Evolutionary conservation across 1,140 invertebrate species (phyloP).

Genomic region (Drosophila albomicans): DNA sequence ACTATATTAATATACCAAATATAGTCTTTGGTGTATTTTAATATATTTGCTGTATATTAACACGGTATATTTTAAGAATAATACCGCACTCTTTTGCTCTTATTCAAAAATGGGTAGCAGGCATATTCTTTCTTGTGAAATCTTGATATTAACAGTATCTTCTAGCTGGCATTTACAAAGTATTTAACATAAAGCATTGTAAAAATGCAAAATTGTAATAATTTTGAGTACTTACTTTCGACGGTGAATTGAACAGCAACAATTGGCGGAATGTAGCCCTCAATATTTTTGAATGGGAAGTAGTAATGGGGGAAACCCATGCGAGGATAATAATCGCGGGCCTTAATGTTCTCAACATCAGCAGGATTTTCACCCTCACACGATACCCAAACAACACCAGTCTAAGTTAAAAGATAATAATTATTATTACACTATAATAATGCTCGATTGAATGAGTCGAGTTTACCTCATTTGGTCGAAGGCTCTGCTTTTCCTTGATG

Average conservation of each 20-base stretch:
- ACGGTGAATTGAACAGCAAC: slow-evolving; percentile 95
- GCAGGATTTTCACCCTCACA: slow-evolving; percentile 96
- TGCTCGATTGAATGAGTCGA: neutral
- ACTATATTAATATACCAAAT: no score
- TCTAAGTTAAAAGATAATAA: slow-evolving; percentile 81
- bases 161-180: no score
- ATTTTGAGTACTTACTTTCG: slow-evolving; percentile 88
- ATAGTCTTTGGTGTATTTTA: no score
- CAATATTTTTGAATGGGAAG: slow-evolving; percentile 92
- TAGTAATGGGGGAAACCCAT: slow-evolving; percentile 92
- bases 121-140: no score
- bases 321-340: slow-evolving; percentile 92
- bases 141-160: no score
- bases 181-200: no score
- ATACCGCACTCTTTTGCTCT: no score
- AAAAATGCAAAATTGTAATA: neutral
- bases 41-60: no score
- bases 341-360: slow-evolving; percentile 95
- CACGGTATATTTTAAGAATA: no score
- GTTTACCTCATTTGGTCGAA: slow-evolving; percentile 80
- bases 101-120: no score
- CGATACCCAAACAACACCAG: slow-evolving; percentile 93
- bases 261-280: slow-evolving; percentile 94
- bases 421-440: neutral
- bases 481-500: slow-evolving; percentile 86